Percentiles rank a stretch among this genome's conserved stretches.
phyloP scores from a whole-genome alignment of 2,113 vertebrate genomes.

The Chrysochloris asiatica region DNA sequence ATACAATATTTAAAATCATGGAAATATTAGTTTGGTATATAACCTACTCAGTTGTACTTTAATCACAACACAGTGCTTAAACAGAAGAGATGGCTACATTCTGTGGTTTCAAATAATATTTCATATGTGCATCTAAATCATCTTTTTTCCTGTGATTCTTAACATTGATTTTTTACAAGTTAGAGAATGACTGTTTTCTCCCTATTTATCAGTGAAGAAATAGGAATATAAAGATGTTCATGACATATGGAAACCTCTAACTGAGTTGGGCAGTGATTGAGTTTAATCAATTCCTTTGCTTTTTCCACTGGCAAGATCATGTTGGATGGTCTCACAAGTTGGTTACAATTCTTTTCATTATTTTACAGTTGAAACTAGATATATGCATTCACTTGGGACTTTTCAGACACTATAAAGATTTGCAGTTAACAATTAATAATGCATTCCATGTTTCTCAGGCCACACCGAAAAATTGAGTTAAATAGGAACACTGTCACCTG shows the following conservation, averaged over 20 bases:
- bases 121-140: conserved; percentile 1
- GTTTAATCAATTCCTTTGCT: background rate
- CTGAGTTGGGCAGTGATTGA: background rate
- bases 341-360: background rate
- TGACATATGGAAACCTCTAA: background rate
- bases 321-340: background rate
- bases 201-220: background rate
- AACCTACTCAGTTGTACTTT: conserved; percentile 27
- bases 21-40: conserved; percentile 38
- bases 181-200: background rate
- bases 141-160: background rate
- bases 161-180: background rate
- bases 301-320: background rate
- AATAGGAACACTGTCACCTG: background rate
- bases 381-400: background rate
- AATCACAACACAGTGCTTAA: conserved; percentile 37
- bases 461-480: background rate
- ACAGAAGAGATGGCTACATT: background rate
- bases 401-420: background rate
- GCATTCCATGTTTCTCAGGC: background rate
- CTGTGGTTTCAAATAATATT: conserved; percentile 22
- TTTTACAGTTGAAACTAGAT: background rate
- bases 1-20: conserved; percentile 29
- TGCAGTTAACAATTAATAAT: background rate
- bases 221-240: background rate